Conservation (phyloP, 64 coral and sea anemone genomes). For the Actinia equina region DNA sequence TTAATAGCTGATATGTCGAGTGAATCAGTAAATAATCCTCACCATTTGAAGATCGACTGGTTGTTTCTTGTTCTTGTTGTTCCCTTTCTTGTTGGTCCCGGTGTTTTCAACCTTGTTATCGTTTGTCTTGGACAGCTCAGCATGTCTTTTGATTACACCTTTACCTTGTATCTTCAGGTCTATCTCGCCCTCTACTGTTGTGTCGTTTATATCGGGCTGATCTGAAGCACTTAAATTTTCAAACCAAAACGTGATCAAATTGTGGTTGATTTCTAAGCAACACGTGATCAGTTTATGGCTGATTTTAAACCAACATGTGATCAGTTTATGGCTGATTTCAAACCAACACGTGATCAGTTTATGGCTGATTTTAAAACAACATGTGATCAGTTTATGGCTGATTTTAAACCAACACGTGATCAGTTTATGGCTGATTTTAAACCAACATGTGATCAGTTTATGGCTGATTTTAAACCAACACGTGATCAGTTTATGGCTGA, state of each 20-base stretch:
- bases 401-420: too few relatives aligned
- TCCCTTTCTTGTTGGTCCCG: conserved; percentile 44
- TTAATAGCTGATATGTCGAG: neutral
- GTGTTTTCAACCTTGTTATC: conserved; percentile 57
- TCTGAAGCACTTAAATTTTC: conserved; percentile 52
- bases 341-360: too few relatives aligned
- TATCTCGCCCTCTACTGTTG: conserved; percentile 56
- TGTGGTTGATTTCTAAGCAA: too few relatives aligned
- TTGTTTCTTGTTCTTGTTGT: conserved; percentile 59
- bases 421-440: neutral
- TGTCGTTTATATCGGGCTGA: conserved; percentile 57
- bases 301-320: too few relatives aligned
- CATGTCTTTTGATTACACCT: conserved; percentile 64
- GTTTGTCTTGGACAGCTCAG: conserved; percentile 62
- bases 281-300: too few relatives aligned
- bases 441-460: neutral
- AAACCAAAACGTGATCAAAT: neutral
- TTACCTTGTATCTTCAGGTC: conserved; percentile 57
- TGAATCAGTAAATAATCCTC: neutral
- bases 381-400: too few relatives aligned
- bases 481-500: too few relatives aligned
- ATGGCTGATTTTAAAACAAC: too few relatives aligned
- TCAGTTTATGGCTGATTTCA: too few relatives aligned
- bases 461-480: neutral
- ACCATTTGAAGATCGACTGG: conserved; percentile 50